These are phyloP conservation scores for Neuroscelio doddi DNA, from an alignment of 2,888 invertebrate species.

Conservation along the genomic window DNA sequence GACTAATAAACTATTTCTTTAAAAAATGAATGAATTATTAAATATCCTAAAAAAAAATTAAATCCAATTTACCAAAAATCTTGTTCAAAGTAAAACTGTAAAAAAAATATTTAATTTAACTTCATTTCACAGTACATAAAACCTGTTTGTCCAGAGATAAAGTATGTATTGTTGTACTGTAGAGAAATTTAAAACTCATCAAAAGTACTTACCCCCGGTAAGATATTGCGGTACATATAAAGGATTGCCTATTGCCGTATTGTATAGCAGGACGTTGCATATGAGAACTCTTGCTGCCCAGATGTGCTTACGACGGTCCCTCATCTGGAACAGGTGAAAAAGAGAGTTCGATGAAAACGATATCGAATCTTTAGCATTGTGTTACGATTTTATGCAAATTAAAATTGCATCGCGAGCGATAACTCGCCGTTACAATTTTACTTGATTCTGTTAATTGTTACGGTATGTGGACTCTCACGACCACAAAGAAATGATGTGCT, in stretches of 20 bases:
- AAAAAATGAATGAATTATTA: too few species aligned
- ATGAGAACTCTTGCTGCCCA: slow-evolving; percentile 56
- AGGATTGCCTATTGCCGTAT: slow-evolving; percentile 55
- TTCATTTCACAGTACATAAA: too few species aligned
- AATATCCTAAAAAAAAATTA: too few species aligned
- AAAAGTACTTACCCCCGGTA: slow-evolving; percentile 62
- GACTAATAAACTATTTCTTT: too few species aligned
- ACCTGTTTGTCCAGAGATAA: too few species aligned
- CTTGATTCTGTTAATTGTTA: slow-evolving; percentile 37
- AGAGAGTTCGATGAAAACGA: slow-evolving; percentile 49
- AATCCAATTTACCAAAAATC: background rate
- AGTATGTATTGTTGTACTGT: too few species aligned
- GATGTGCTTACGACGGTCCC: slow-evolving; percentile 51
- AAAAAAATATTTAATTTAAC: too few species aligned
- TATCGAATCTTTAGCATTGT: slow-evolving; percentile 19
- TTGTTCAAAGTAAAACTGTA: background rate
- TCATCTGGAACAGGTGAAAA: slow-evolving; percentile 65
- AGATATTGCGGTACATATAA: slow-evolving; percentile 66
- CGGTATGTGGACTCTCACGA: slow-evolving; percentile 29
- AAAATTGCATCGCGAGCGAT: background rate
- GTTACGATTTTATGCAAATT: background rate
- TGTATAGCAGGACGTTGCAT: slow-evolving; percentile 52
- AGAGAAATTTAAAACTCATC: slow-evolving; percentile 12
- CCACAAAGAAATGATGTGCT: slow-evolving; percentile 24
- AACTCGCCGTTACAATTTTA: slow-evolving; percentile 8